Evolutionary conservation across 2,113 vertebrate species (phyloP).

Genomic region (Sylvia atricapilla): DNA sequence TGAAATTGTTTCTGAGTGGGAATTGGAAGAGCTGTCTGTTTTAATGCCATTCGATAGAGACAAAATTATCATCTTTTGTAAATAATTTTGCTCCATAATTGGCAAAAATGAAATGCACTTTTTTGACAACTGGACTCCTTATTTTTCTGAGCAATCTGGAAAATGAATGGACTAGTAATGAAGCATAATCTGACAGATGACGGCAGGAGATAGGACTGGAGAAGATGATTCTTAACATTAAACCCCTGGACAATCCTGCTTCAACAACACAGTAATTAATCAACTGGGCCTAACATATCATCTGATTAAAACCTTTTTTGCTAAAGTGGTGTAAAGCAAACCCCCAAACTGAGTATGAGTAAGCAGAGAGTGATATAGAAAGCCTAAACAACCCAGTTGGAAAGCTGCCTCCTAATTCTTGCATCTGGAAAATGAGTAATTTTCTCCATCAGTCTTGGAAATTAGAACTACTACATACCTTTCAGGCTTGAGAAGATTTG

Average conservation of each 20-base stretch:
- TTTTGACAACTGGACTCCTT: background rate
- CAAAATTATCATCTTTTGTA: background rate
- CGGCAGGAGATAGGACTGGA: constrained; percentile 16
- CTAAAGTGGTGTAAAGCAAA: constrained; percentile 1
- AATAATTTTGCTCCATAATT: background rate
- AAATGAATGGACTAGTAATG: constrained; percentile 47
- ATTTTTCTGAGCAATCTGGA: constrained; percentile 5
- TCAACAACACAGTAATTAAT: constrained; percentile 58
- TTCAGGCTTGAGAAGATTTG: background rate
- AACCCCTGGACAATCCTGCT: constrained; percentile 29
- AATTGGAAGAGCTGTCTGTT: background rate
- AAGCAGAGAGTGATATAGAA: background rate
- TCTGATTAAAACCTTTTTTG: constrained; percentile 59
- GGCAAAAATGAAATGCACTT: background rate
- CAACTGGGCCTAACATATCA: constrained; percentile 31
- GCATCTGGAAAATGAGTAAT: background rate
- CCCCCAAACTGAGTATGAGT: background rate
- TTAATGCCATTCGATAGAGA: background rate
- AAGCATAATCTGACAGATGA: constrained; percentile 57
- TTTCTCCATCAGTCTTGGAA: background rate
- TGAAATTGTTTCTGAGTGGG: background rate
- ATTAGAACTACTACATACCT: background rate
- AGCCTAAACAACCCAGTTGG: background rate
- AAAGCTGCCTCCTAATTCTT: background rate
- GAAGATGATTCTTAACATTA: constrained; percentile 45